These are phyloP conservation scores for Anomalospiza imberbis DNA, from an alignment of 2,797 vertebrate genomes.

Conservation along the genomic window DNA sequence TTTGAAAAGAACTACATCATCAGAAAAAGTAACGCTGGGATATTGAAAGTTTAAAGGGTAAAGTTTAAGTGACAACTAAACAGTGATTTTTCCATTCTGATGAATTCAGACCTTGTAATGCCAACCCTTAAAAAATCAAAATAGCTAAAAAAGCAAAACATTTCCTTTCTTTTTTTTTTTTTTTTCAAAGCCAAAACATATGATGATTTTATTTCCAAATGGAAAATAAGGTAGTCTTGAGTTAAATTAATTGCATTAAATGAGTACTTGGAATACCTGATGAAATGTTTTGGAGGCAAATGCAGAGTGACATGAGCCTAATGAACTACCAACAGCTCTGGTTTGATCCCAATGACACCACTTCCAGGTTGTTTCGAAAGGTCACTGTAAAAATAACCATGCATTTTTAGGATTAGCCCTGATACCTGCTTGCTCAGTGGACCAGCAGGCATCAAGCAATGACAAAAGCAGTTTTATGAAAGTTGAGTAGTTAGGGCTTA, in stretches of 20 bases:
- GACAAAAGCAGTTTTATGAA: constrained; percentile 51
- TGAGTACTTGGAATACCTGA: not conserved
- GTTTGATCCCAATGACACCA: not conserved
- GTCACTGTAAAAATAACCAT: constrained; percentile 4
- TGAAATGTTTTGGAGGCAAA: constrained; percentile 2
- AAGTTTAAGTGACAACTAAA: constrained; percentile 12
- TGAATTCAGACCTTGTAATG: not conserved
- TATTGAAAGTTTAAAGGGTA: not conserved
- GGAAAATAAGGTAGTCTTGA: not conserved
- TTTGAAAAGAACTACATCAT: not conserved
- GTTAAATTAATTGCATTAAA: not conserved
- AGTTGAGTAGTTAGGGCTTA: constrained; percentile 42
- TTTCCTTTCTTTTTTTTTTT: not conserved
- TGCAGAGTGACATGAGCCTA: not conserved
- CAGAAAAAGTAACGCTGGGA: not conserved
- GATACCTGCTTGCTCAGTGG: constrained; percentile 12
- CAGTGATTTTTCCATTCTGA: not conserved
- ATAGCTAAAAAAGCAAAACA: not conserved
- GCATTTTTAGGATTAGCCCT: constrained; percentile 17
- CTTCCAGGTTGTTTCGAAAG: not conserved
- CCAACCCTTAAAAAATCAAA: not conserved
- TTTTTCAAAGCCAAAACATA: not conserved
- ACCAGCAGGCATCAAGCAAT: not conserved
- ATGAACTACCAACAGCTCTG: not conserved
- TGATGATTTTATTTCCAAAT: not conserved